Evolutionary conservation across 2,888 invertebrate species (phyloP).

Genomic region (Diarsia rubi): DNA sequence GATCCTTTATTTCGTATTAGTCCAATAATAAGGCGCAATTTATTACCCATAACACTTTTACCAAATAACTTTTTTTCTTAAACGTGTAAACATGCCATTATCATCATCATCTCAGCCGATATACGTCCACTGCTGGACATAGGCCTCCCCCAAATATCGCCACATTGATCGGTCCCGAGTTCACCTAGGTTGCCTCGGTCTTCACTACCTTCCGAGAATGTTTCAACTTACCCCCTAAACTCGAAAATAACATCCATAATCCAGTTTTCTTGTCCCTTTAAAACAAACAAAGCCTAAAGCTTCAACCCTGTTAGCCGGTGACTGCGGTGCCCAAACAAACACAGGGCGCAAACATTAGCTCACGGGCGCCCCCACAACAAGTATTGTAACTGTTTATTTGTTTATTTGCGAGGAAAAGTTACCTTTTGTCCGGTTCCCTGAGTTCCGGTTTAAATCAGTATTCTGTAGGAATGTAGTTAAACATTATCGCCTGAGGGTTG

Average conservation of each 20-base stretch:
- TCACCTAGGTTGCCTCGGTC: background rate
- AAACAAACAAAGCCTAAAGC: background rate
- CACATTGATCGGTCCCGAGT: no score
- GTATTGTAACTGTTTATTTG: constrained; percentile 48
- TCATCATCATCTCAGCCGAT: no score
- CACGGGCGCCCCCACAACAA: constrained; percentile 34
- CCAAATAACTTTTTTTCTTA: background rate
- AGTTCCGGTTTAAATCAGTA: constrained; percentile 26
- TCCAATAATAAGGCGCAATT: background rate
- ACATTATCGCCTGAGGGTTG: constrained; percentile 13
- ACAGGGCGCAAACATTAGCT: constrained; percentile 43
- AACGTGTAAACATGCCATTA: background rate
- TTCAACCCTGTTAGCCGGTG: background rate
- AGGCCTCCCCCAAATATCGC: no score
- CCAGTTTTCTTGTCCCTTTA: constrained; percentile 21
- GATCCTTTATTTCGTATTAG: background rate
- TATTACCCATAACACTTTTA: background rate
- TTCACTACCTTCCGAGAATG: background rate
- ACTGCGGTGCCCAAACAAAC: constrained; percentile 44
- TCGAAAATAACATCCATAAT: constrained; percentile 13
- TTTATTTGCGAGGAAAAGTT: constrained; percentile 52
- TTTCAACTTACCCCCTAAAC: background rate
- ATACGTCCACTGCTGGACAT: no score
- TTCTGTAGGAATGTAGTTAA: constrained; percentile 20
- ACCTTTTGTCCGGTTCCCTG: constrained; percentile 40